phyloP scores from a whole-genome alignment of 2,888 invertebrate genomes.

The Trissonchulus latispiculum region DNA sequence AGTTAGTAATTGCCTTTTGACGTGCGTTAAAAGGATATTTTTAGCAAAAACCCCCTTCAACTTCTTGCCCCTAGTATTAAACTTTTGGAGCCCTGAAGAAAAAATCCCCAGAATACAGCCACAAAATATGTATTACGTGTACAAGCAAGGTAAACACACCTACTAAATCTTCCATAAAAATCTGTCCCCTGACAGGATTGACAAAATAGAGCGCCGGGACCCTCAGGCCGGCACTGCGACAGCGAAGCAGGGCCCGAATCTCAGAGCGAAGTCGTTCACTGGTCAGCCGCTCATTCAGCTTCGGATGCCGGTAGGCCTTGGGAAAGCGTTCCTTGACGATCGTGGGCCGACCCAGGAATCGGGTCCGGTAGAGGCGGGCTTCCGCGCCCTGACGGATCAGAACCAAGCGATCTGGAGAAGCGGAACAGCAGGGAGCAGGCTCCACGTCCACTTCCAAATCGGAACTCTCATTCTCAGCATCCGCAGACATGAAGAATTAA shows the following conservation, averaged over 20 bases:
- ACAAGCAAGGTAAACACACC: conserved; percentile 32
- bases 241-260: conserved; percentile 67
- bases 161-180: conserved; percentile 48
- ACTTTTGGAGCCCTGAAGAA: too few species aligned
- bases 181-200: conserved; percentile 58
- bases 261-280: conserved; percentile 82
- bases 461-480: too few species aligned
- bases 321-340: conserved; percentile 69
- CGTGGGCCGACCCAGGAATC: conserved; percentile 60
- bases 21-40: too few species aligned
- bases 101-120: too few species aligned
- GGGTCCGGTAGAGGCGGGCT: conserved; percentile 65
- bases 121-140: too few species aligned
- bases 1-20: too few species aligned
- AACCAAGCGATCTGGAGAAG: too few species aligned
- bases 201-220: conserved; percentile 71
- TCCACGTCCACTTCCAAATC: too few species aligned
- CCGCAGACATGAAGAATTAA: too few species aligned
- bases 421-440: too few species aligned
- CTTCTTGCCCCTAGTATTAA: too few species aligned
- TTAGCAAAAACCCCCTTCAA: too few species aligned
- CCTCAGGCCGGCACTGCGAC: conserved; percentile 60
- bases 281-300: conserved; percentile 68
- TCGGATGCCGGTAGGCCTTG: conserved; percentile 78
- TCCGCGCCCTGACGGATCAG: conserved; percentile 85